Percentiles rank a stretch among this genome's conserved stretches.
These are phyloP conservation scores for Catharus fuscescens DNA, from an alignment of 2,113 vertebrate genomes.

Conservation along the genomic window DNA sequence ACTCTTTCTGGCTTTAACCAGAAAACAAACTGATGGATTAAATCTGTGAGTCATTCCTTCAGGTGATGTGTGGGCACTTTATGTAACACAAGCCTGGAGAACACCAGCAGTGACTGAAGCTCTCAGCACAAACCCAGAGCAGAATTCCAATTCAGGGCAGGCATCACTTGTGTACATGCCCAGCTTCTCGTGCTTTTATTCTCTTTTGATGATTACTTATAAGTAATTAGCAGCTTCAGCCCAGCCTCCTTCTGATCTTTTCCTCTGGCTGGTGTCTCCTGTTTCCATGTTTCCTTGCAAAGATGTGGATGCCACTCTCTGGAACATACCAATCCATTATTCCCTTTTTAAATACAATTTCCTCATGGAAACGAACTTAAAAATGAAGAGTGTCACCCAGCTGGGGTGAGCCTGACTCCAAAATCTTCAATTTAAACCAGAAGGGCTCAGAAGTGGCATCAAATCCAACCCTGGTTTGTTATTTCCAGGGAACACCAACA, in stretches of 20 bases:
- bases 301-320: neutral
- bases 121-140: neutral
- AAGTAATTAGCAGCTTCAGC: neutral
- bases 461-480: neutral
- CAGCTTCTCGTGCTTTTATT: neutral
- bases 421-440: neutral
- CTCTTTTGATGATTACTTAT: neutral
- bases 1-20: slow-evolving; percentile 40
- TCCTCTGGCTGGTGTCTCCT: neutral
- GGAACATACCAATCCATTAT: neutral
- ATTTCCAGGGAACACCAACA: neutral
- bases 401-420: neutral
- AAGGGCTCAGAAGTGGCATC: neutral
- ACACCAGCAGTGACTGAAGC: neutral
- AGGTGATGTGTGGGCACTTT: slow-evolving; percentile 1
- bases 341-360: neutral
- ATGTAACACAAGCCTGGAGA: neutral
- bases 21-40: slow-evolving; percentile 40
- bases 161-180: accelerated
- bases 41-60: slow-evolving; percentile 19
- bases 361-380: neutral
- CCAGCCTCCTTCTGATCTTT: neutral
- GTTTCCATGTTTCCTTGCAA: neutral
- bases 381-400: neutral
- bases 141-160: neutral